Evolutionary conservation across 2,888 invertebrate species (phyloP).

Genomic region (Itoplectis maculator): DNA sequence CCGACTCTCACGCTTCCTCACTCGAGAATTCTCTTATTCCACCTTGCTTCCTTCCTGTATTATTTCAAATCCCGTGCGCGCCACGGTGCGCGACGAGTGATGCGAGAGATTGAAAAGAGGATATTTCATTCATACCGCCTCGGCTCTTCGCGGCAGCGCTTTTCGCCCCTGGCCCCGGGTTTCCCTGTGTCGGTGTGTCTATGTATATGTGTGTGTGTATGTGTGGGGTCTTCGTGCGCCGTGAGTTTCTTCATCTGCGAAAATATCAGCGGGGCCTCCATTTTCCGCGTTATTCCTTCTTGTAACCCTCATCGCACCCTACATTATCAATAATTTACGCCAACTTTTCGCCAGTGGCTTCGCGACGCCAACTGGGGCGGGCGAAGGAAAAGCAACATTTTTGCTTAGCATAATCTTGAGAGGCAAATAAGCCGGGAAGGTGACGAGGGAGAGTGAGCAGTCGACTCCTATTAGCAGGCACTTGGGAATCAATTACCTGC

Average conservation of each 20-base stretch:
- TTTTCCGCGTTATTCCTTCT: constrained; percentile 37
- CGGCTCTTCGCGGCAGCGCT: constrained; percentile 34
- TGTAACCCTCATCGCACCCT: constrained; percentile 37
- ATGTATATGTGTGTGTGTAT: not conserved
- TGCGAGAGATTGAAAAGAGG: constrained; percentile 67
- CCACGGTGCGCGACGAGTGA: constrained; percentile 67
- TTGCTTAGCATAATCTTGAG: constrained; percentile 1
- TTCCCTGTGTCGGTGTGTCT: not conserved
- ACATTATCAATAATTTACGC: constrained; percentile 23
- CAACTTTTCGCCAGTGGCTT: not conserved
- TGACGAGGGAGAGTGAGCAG: constrained; percentile 1
- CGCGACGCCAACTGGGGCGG: no score
- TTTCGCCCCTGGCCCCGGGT: constrained; percentile 10
- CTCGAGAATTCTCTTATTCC: constrained; percentile 58
- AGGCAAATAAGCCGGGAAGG: constrained; percentile 3
- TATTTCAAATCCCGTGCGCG: constrained; percentile 66
- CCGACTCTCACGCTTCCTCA: constrained; percentile 51
- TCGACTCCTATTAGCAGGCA: not conserved
- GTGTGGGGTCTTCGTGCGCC: not conserved
- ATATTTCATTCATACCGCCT: constrained; percentile 59
- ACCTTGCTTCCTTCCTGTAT: constrained; percentile 64
- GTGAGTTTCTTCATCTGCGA: constrained; percentile 56
- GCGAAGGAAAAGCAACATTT: constrained; percentile 1
- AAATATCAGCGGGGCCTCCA: constrained; percentile 33
- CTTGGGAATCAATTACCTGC: not conserved